Evolutionary conservation across 2,797 vertebrate species (phyloP).

Genomic region (Malacoctenus gilli): DNA sequence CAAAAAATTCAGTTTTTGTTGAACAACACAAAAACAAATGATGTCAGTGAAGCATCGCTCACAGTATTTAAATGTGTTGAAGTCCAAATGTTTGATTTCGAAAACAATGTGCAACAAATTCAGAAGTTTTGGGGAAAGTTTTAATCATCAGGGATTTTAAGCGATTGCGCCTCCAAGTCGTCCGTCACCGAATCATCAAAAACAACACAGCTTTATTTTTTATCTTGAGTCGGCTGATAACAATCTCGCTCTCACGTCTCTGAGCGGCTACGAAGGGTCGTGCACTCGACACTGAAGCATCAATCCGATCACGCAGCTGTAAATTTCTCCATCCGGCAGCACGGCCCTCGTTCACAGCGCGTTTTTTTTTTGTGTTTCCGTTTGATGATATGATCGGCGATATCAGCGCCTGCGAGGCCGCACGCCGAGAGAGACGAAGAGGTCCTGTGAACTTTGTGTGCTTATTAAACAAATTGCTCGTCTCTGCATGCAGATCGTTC

Average conservation of each 20-base stretch:
- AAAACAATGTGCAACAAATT: too few species aligned
- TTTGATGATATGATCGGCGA: constrained; percentile 22
- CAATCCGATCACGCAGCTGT: constrained; percentile 20
- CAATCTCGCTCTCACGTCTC: constrained; percentile 5
- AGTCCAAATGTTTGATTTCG: too few species aligned
- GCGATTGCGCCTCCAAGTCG: constrained; percentile 7
- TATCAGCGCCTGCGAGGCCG: constrained; percentile 14
- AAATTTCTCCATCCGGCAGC: constrained; percentile 18
- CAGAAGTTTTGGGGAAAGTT: too few species aligned
- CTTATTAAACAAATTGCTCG: constrained; percentile 3
- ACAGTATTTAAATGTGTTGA: too few species aligned
- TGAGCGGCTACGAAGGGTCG: constrained; percentile 9
- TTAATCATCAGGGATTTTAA: too few species aligned
- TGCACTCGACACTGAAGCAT: constrained; percentile 11
- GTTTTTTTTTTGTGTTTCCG: not conserved
- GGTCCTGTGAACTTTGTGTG: constrained; percentile 7
- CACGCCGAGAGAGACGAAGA: not conserved
- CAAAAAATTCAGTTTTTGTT: too few species aligned
- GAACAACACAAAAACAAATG: too few species aligned
- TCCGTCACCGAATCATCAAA: constrained; percentile 10
- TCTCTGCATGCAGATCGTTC: constrained; percentile 1
- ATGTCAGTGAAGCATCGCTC: too few species aligned
- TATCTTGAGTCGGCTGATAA: constrained; percentile 9
- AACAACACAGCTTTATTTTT: constrained; percentile 17
- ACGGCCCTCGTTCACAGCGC: not conserved